Evolutionary conservation across 2,797 vertebrate genomes (phyloP).

Genomic region (Erethizon dorsatum): DNA sequence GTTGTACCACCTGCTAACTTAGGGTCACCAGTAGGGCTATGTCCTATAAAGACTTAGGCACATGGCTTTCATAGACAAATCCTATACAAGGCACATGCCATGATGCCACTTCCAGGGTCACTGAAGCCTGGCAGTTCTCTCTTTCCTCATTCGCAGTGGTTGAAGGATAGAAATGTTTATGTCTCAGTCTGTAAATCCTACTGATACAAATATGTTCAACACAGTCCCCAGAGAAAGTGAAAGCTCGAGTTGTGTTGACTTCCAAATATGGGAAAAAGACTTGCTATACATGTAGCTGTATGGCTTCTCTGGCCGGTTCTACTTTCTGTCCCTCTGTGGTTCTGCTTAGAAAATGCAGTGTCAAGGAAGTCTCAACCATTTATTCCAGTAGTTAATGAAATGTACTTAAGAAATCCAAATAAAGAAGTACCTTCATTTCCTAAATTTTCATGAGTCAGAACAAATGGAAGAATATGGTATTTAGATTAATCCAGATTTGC

Average conservation of each 20-base stretch:
- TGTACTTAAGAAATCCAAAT: slow-evolving; percentile 60
- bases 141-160: not conserved
- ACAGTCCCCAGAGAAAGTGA: slow-evolving; percentile 50
- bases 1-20: not conserved
- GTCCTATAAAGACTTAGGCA: not conserved
- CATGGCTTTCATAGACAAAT: slow-evolving; percentile 3
- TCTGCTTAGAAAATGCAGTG: slow-evolving; percentile 61
- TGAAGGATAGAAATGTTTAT: not conserved
- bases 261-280: not conserved
- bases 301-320: not conserved
- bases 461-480: slow-evolving; percentile 67
- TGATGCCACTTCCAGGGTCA: not conserved
- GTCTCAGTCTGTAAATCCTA: slow-evolving; percentile 45
- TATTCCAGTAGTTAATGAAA: slow-evolving; percentile 47
- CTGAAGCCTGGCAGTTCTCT: not conserved
- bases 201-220: slow-evolving; percentile 30
- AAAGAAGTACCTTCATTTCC: slow-evolving; percentile 68
- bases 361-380: not conserved
- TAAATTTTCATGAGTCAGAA: slow-evolving; percentile 68
- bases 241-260: slow-evolving; percentile 27
- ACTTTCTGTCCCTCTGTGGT: slow-evolving; percentile 54
- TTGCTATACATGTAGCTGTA: not conserved
- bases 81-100: not conserved
- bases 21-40: not conserved
- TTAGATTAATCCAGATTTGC: slow-evolving; percentile 85